These are phyloP conservation scores for Glyphotaelius pellucidus DNA, from an alignment of 2,888 invertebrate species.

Conservation along the genomic window DNA sequence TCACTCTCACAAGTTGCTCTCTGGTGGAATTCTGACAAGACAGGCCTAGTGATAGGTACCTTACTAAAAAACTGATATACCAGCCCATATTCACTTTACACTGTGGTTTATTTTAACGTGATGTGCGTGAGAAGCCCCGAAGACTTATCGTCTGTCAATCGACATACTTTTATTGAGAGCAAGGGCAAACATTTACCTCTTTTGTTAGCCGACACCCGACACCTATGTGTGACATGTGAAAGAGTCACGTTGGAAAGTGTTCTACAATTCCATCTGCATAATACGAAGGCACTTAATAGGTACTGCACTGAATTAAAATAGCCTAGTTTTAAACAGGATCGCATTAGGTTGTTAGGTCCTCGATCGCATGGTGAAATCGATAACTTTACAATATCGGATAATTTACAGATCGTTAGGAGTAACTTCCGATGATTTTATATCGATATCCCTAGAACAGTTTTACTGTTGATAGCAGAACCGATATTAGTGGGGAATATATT, in stretches of 20 bases:
- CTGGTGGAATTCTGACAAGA: neutral
- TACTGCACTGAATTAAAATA: neutral
- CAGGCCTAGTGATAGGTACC: no score
- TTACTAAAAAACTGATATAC: no score
- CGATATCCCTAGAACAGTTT: no score
- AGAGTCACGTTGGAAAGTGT: constrained; percentile 39
- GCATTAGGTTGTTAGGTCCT: neutral
- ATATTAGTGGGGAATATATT: no score
- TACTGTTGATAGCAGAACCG: no score
- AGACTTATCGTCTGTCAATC: constrained; percentile 36
- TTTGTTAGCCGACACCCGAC: neutral
- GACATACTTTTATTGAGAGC: constrained; percentile 21
- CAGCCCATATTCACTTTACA: neutral
- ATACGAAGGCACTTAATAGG: no score
- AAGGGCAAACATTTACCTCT: constrained; percentile 35
- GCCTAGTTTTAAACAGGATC: neutral
- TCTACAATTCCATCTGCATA: neutral
- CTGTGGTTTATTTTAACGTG: neutral
- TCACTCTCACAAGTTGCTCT: no score
- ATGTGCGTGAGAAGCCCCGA: constrained; percentile 6
- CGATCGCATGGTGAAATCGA: no score
- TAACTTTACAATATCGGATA: no score
- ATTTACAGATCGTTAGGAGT: no score
- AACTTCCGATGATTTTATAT: no score
- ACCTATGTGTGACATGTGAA: constrained; percentile 32